These are phyloP conservation scores for Seira sanloemensis DNA, from an alignment of 2,888 invertebrate genomes.

Conservation along the genomic window DNA sequence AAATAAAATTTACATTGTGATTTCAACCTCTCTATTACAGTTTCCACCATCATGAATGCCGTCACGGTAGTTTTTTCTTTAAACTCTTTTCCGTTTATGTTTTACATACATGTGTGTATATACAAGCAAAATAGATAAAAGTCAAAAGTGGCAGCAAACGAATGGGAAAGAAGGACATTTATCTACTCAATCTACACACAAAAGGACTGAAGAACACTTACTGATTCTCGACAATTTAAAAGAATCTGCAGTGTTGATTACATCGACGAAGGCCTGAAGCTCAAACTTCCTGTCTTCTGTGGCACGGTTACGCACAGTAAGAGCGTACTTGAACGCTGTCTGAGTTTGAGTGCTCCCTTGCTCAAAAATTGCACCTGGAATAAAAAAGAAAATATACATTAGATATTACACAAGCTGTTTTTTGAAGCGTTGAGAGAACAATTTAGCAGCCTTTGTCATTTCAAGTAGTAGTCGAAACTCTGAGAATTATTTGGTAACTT, in stretches of 20 bases:
- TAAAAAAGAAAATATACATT: conserved; percentile 50
- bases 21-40: no score
- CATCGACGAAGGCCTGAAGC: conserved; percentile 91
- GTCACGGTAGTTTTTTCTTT: no score
- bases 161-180: conserved; percentile 30
- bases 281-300: conserved; percentile 86
- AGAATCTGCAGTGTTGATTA: conserved; percentile 94
- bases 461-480: conserved; percentile 30
- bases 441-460: conserved; percentile 28
- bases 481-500: conserved; percentile 5
- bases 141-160: no score
- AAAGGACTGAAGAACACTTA: conserved; percentile 79
- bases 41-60: no score
- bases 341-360: conserved; percentile 94
- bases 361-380: conserved; percentile 92
- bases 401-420: background rate
- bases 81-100: no score
- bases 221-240: conserved; percentile 93
- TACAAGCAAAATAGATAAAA: no score
- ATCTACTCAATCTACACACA: conserved; percentile 49
- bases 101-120: no score
- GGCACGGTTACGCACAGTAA: conserved; percentile 88
- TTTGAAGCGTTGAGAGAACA: conserved; percentile 41
- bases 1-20: no score
- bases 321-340: conserved; percentile 92